Evolutionary conservation across 1,140 invertebrate genomes (phyloP).

Genomic region (Hylaeus anthracinus): DNA sequence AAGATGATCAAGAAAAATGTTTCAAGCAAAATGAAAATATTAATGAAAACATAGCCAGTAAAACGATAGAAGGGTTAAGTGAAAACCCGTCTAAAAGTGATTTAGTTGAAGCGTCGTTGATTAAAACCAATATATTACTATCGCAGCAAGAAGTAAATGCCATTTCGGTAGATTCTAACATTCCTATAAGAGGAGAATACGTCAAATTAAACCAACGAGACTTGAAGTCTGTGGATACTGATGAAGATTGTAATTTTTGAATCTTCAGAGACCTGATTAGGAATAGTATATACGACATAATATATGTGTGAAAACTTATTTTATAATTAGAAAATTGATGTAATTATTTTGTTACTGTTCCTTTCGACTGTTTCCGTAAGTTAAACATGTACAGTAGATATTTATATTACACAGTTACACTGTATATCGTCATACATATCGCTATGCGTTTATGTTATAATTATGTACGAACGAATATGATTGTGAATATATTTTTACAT

Average conservation of each 20-base stretch:
- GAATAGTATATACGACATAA: conserved; percentile 30
- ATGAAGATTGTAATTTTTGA: conserved; percentile 52
- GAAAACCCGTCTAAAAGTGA: conserved; percentile 1
- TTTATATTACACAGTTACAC: background rate
- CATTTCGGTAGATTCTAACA: conserved; percentile 56
- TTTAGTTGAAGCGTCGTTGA: conserved; percentile 48
- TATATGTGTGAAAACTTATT: conserved; percentile 10
- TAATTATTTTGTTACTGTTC: conserved; percentile 1
- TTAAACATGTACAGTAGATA: background rate
- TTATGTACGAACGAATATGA: conserved; percentile 1
- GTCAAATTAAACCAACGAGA: conserved; percentile 69
- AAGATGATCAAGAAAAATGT: conserved; percentile 47
- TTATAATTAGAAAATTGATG: background rate
- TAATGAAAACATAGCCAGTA: background rate
- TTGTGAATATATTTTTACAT: conserved; percentile 38
- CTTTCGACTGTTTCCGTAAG: background rate
- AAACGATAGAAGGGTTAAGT: background rate
- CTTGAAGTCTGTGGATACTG: conserved; percentile 66
- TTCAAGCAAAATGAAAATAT: conserved; percentile 38
- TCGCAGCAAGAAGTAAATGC: conserved; percentile 63
- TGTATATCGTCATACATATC: conserved; percentile 24
- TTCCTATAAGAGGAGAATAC: conserved; percentile 45
- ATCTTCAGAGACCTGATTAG: conserved; percentile 32
- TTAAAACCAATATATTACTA: conserved; percentile 69
- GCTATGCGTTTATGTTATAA: conserved; percentile 11